phyloP scores from a whole-genome alignment of 2,113 vertebrate species.

The Quiscalus mexicanus region DNA sequence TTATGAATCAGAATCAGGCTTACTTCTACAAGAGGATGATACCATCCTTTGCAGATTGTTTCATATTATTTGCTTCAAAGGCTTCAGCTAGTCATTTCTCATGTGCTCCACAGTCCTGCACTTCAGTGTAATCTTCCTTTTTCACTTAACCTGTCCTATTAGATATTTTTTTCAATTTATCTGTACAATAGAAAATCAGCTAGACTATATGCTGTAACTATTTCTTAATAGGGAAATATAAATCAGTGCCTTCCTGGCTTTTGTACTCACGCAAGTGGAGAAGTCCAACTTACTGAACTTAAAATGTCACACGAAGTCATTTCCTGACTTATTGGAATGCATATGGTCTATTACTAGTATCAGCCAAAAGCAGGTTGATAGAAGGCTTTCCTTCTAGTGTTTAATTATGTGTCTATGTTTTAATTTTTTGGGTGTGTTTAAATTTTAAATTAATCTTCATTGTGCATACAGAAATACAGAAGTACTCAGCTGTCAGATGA shows the following conservation, averaged over 20 bases:
- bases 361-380: background rate
- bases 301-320: background rate
- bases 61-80: background rate
- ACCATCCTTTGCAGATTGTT: background rate
- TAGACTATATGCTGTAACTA: background rate
- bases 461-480: background rate
- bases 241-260: background rate
- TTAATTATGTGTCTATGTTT: background rate
- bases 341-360: background rate
- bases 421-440: background rate
- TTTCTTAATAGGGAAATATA: conserved; percentile 27
- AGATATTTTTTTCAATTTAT: conserved; percentile 37
- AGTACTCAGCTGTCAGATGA: background rate
- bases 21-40: background rate
- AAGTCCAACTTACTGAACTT: background rate
- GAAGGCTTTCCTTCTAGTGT: background rate
- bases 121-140: conserved; percentile 22
- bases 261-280: background rate
- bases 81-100: background rate
- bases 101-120: background rate
- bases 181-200: conserved; percentile 8
- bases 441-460: background rate
- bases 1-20: background rate
- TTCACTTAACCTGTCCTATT: conserved; percentile 42
- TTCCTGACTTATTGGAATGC: background rate